Evolutionary conservation across 92 coral and sea anemone species (phyloP).

Genomic region (Parazoanthus swiftii): DNA sequence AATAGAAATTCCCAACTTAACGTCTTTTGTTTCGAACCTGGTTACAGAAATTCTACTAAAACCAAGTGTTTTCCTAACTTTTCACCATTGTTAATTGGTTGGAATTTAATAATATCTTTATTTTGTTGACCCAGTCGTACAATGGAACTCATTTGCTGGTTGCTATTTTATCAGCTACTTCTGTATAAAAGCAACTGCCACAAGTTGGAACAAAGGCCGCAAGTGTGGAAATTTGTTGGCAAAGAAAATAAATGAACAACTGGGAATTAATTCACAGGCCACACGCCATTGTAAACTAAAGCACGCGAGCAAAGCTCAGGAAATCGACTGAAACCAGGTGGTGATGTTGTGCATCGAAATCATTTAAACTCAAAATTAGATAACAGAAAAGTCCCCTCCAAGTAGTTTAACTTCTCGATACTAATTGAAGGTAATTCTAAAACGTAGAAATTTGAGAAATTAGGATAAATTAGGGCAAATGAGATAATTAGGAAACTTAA

Average conservation of each 20-base stretch:
- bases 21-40: slow-evolving; percentile 16
- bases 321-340: background rate
- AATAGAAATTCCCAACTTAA: background rate
- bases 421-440: background rate
- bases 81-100: background rate
- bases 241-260: slow-evolving; percentile 28
- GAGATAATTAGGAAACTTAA: too few relatives aligned
- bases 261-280: slow-evolving; percentile 13
- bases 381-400: background rate
- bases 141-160: background rate
- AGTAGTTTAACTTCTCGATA: background rate
- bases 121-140: slow-evolving; percentile 13
- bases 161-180: slow-evolving; percentile 27
- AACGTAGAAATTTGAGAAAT: too few relatives aligned
- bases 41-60: slow-evolving; percentile 9
- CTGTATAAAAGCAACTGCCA: slow-evolving; percentile 14
- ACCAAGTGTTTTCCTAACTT: slow-evolving; percentile 16
- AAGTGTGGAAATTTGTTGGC: slow-evolving; percentile 18
- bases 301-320: slow-evolving; percentile 10
- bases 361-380: background rate
- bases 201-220: slow-evolving; percentile 38
- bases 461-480: too few relatives aligned
- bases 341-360: background rate
- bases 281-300: slow-evolving; percentile 32
- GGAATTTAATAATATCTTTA: slow-evolving; percentile 25